These are phyloP conservation scores for Temnothorax nylanderi DNA, from an alignment of 1,140 invertebrate genomes.

Conservation along the genomic window DNA sequence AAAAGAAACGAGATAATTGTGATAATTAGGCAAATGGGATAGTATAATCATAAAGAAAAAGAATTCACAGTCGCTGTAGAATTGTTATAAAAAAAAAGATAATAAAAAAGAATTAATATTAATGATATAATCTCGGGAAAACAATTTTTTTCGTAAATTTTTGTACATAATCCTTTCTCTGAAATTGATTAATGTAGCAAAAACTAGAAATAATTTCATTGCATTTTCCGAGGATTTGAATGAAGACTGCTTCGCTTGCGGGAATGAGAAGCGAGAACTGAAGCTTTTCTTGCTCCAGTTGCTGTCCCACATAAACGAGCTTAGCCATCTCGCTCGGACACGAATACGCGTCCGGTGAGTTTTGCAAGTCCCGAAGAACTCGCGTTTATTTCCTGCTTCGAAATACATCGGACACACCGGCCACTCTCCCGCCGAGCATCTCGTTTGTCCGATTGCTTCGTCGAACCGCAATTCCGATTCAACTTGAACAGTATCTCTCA, in stretches of 20 bases:
- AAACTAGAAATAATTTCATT: slow-evolving; percentile 1
- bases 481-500: background rate
- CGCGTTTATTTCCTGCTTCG: slow-evolving; percentile 55
- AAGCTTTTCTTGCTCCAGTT: slow-evolving; percentile 37
- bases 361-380: slow-evolving; percentile 45
- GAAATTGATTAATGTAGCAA: background rate
- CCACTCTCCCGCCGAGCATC: slow-evolving; percentile 2
- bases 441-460: slow-evolving; percentile 36
- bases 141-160: background rate
- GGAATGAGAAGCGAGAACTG: slow-evolving; percentile 19
- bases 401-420: slow-evolving; percentile 33
- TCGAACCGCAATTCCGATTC: slow-evolving; percentile 29
- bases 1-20: background rate
- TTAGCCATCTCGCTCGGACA: background rate
- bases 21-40: background rate
- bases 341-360: slow-evolving; percentile 9
- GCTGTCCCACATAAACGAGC: background rate
- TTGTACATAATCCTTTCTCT: background rate
- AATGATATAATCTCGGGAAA: too few species aligned
- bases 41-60: background rate
- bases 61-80: background rate
- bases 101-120: too few species aligned
- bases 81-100: background rate
- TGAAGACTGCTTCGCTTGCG: slow-evolving; percentile 35
- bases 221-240: background rate